phyloP scores from a whole-genome alignment of 2,113 vertebrate genomes.

The Alligator sinensis region DNA sequence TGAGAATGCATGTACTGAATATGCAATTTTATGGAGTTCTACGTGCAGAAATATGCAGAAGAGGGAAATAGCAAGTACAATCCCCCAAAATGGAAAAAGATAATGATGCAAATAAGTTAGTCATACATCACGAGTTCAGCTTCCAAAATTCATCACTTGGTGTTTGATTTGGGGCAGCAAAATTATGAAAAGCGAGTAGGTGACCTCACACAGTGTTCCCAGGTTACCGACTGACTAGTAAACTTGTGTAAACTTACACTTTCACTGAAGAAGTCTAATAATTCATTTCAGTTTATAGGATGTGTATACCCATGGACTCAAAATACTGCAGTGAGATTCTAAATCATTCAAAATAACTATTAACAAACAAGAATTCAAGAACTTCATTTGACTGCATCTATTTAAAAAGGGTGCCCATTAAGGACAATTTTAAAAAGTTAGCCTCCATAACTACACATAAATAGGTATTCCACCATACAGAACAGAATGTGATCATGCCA shows the following conservation, averaged over 20 bases:
- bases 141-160: no score
- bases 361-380: background rate
- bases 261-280: background rate
- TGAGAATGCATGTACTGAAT: background rate
- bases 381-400: background rate
- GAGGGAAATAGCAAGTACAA: background rate
- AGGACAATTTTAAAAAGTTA: background rate
- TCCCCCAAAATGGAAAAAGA: accelerated
- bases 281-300: background rate
- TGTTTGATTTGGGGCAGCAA: background rate
- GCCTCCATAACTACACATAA: background rate
- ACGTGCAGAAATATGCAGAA: accelerated
- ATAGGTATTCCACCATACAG: accelerated
- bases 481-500: accelerated
- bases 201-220: background rate
- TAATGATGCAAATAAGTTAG: accelerated
- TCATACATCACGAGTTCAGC: background rate
- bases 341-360: background rate
- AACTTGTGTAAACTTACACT: background rate
- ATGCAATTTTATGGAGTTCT: background rate
- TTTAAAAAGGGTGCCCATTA: background rate
- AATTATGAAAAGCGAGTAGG: background rate
- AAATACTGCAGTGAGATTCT: background rate
- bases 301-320: background rate
- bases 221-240: background rate